Percentiles rank a stretch among this genome's conserved stretches.
phyloP scores from a whole-genome alignment of 1,140 invertebrate species.

The Cyclargus thomasi region DNA sequence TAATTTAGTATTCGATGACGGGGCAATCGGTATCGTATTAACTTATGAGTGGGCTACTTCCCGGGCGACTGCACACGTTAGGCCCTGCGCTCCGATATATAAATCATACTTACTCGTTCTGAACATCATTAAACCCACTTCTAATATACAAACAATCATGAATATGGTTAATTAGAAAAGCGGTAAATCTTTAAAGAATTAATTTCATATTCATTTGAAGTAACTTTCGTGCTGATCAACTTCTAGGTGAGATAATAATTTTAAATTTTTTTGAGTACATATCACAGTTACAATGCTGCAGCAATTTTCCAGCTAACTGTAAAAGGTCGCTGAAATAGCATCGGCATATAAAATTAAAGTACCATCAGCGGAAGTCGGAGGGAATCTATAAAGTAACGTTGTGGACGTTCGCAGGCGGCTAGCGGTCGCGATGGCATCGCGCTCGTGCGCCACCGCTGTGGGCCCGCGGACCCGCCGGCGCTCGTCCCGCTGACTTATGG shows the following conservation, averaged over 20 bases:
- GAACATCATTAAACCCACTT: neutral
- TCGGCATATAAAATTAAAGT: slow-evolving; percentile 2
- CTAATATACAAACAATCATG: neutral
- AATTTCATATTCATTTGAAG: neutral
- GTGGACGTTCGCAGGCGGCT: slow-evolving; percentile 27
- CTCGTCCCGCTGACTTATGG: slow-evolving; percentile 67
- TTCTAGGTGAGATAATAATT: no score
- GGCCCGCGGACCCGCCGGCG: slow-evolving; percentile 63
- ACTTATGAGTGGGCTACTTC: neutral
- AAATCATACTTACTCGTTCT: neutral
- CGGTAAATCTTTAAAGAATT: neutral
- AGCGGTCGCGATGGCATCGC: slow-evolving; percentile 59
- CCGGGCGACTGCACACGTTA: neutral
- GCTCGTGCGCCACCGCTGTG: slow-evolving; percentile 67
- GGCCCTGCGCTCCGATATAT: neutral
- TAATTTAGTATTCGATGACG: neutral
- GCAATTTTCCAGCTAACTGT: neutral
- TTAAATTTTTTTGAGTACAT: no score
- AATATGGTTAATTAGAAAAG: neutral
- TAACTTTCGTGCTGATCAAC: neutral
- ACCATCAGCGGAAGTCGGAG: slow-evolving; percentile 1
- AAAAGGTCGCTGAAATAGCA: neutral
- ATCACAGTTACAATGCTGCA: no score
- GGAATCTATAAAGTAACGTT: slow-evolving; percentile 31
- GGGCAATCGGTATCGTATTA: neutral